Evolutionary conservation across 2,888 invertebrate genomes (phyloP).

Genomic region (Gibbula magus): DNA sequence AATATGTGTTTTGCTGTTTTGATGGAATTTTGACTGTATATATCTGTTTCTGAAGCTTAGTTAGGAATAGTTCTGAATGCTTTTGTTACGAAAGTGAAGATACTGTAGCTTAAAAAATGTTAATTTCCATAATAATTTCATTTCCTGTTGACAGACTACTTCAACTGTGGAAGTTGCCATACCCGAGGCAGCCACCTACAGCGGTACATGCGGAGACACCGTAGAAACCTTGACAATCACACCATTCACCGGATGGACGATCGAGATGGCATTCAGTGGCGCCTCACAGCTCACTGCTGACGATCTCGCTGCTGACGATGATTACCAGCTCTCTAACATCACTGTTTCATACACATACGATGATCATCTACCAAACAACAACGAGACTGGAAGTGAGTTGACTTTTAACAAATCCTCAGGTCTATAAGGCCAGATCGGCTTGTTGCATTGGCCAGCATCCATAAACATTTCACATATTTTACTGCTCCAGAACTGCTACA

Average conservation of each 20-base stretch:
- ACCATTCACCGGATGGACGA: slow-evolving; percentile 24
- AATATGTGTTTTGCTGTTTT: too few relatives aligned
- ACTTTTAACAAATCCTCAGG: too few relatives aligned
- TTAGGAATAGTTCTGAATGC: too few relatives aligned
- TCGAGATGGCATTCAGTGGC: slow-evolving; percentile 17
- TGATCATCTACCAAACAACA: slow-evolving; percentile 30
- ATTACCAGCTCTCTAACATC: slow-evolving; percentile 32
- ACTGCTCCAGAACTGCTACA: too few relatives aligned
- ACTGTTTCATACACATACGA: slow-evolving; percentile 29
- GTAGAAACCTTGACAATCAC: slow-evolving; percentile 15
- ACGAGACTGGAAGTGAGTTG: not conserved
- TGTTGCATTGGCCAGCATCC: too few relatives aligned
- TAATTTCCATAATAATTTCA: too few relatives aligned
- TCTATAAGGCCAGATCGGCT: too few relatives aligned
- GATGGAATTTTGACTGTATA: too few relatives aligned
- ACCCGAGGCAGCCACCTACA: not conserved
- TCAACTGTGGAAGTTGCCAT: not conserved
- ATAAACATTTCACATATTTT: too few relatives aligned
- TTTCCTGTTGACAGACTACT: not conserved
- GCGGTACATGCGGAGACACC: not conserved
- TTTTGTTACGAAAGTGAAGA: too few relatives aligned
- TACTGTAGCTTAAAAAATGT: too few relatives aligned
- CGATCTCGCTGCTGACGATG: not conserved
- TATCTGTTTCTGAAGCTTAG: too few relatives aligned
- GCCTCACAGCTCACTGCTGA: not conserved